Base-by-base conservation (phyloP, 2,888 invertebrate species). In the Drosophila robusta region DNA sequence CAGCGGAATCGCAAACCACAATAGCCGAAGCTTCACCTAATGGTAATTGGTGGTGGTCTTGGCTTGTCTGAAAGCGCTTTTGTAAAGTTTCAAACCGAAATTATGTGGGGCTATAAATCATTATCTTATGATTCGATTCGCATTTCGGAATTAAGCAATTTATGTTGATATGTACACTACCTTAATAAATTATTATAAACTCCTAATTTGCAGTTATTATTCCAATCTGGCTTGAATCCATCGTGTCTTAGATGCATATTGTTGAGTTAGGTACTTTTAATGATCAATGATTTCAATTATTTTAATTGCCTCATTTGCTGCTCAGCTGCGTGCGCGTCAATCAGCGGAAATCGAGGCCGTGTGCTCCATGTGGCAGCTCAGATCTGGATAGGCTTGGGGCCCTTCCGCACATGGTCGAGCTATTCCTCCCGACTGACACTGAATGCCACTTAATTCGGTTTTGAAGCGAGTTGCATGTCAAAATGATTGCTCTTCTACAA, bases 401-500 rank as follows among this genome's bases (percentile, higher is more conserved):
- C 16, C 22, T 22, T 26, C 29, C 16, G 34, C 45, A 55, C 38
- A 26, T 44, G 55, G 67, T 32, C 36, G 50, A 50, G 49, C 38
- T 51, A 47, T 74, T 69, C 54, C 84, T 73, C 55, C 76, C 67
- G 73, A 64, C 87, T 79, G 87, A 82, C 86, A 83, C 86, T 80
- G 84, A 83, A 87, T 84, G 84, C 82, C 90, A 90, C 90, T 91
- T 90, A 91, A 90, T 90, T 89, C 89, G 80, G 83, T 87, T 90
- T 89, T 88, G 89, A 90, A 91, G 89, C 85, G 88, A 90, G 83
- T 90, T 84, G 84, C 89, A 90, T 91, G 90, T 88, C 89, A 87
- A 91, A 91, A 91, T 90, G 91, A 91, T 90, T 90, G 91, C 91
- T 91, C 90, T 91, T 91, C 90, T 89, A 86, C 88, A 91, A 91